Base-by-base conservation (phyloP, 2,888 invertebrate species). In the Incurvaria masculella region DNA sequence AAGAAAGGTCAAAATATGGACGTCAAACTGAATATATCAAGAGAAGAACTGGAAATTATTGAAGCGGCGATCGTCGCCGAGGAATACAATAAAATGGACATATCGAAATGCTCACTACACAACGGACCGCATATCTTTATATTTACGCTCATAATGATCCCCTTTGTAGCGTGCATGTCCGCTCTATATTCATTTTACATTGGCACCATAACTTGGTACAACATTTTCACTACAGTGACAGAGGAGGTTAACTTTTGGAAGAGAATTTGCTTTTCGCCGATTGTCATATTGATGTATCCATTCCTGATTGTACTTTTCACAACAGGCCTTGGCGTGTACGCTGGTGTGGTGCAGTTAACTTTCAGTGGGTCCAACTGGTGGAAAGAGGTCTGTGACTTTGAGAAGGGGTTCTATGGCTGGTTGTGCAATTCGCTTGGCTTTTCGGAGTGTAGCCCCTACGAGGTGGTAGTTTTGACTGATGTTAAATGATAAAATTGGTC, bases 381-480 rank as follows among this genome's bases (percentile, higher is more conserved):
- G 62, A 84, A 83, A 57, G 87, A 87, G 67, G 82, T 88, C 2
- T 80, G 81, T 49, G 89, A 89, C 65, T 82, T 86, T 60, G 89
- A 89, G 58, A 89, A 89, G 65, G 89, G 89, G 1, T 89, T 89
- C 68, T 89, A 86, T 56, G 89, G 89, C 5, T 89, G 88, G 88
- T 67, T 89, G 17, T 89, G 89, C 61, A 81, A 84, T 49, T 71
- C 80, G 39, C 56, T 89, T 27, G 81, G 80, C 50, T 70, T 89
- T 56, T 84, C 87, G 16, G 86, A 88, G 58, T 89, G 89, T 60
- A 83, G 88, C 56, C 89, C 89, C 0, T 89, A 89, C 65, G 87
- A 89, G 63, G 84, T 86, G 48, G 84, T 87, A 2, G 71, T 86
- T 43, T 62, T 86, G 38, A 82, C 83, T 58, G 85, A 85, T 64